phyloP scores from a whole-genome alignment of 2,888 invertebrate species.

The Callyntrura guangdongensis region DNA sequence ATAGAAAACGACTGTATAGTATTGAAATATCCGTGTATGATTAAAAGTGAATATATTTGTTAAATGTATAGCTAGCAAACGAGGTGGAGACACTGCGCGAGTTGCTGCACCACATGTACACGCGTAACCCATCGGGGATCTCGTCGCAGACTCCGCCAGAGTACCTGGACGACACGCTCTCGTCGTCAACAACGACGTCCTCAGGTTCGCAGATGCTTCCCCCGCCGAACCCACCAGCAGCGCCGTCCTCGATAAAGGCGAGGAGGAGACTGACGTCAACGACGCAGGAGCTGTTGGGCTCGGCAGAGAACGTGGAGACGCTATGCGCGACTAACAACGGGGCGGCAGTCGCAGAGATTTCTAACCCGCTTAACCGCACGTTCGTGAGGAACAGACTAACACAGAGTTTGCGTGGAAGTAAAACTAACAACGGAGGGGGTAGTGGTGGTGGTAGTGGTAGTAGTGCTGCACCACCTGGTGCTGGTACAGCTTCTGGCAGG shows the following conservation, averaged over 20 bases:
- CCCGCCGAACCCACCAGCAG: slow-evolving; percentile 86
- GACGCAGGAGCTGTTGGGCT: slow-evolving; percentile 88
- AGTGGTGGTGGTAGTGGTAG: not conserved
- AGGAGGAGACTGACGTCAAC: slow-evolving; percentile 89
- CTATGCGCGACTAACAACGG: slow-evolving; percentile 61
- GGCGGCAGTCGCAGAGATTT: too few species aligned
- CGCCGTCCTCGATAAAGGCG: slow-evolving; percentile 87
- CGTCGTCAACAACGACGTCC: too few species aligned
- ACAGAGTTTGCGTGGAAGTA: slow-evolving; percentile 54
- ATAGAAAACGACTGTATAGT: too few species aligned
- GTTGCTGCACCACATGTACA: slow-evolving; percentile 74
- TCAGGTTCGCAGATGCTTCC: slow-evolving; percentile 85
- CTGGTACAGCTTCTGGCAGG: too few species aligned
- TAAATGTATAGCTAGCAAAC: slow-evolving; percentile 40
- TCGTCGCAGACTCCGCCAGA: not conserved
- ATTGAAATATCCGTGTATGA: too few species aligned
- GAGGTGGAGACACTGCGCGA: slow-evolving; percentile 72
- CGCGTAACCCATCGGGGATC: slow-evolving; percentile 12
- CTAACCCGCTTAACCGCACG: not conserved
- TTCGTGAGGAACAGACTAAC: slow-evolving; percentile 54
- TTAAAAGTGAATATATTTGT: not conserved
- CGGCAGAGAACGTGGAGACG: slow-evolving; percentile 3
- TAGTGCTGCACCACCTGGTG: too few species aligned
- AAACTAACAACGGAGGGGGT: not conserved
- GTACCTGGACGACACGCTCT: too few species aligned